Evolutionary conservation across 2,888 invertebrate genomes (phyloP).

Genomic region (Dione vanillae): DNA sequence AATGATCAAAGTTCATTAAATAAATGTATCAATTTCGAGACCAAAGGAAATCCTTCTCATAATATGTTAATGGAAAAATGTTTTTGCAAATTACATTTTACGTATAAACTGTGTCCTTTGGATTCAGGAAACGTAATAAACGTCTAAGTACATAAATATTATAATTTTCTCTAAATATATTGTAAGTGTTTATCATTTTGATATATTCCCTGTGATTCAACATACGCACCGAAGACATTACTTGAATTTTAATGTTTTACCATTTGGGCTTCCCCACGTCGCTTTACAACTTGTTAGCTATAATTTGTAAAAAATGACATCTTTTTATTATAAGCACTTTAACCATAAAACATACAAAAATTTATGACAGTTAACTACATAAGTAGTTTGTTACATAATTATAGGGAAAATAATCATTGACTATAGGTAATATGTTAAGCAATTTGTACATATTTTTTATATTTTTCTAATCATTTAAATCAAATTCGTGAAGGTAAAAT

Average conservation of each 20-base stretch:
- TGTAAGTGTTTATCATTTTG: constrained; percentile 52
- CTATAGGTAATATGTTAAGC: background rate
- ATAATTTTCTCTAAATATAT: constrained; percentile 21
- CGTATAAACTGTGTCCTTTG: no score
- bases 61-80: no score
- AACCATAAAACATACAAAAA: background rate
- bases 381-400: background rate
- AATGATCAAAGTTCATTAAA: background rate
- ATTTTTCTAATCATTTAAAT: no score
- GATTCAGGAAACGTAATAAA: background rate
- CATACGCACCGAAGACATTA: constrained; percentile 52
- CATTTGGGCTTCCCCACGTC: constrained; percentile 66
- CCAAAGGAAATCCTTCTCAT: background rate
- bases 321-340: background rate
- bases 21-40: background rate
- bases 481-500: no score
- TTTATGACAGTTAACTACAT: constrained; percentile 1
- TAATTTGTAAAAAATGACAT: background rate
- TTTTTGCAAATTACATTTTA: no score
- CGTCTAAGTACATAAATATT: background rate
- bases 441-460: no score
- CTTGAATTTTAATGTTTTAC: constrained; percentile 67
- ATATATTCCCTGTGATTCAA: constrained; percentile 51
- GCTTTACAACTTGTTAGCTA: constrained; percentile 26
- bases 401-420: background rate